A percentile compares a stretch with the other conserved stretches of the same genome.
Evolutionary conservation across 2,888 invertebrate species (phyloP).

Genomic region (Nasonovia ribisnigri): DNA sequence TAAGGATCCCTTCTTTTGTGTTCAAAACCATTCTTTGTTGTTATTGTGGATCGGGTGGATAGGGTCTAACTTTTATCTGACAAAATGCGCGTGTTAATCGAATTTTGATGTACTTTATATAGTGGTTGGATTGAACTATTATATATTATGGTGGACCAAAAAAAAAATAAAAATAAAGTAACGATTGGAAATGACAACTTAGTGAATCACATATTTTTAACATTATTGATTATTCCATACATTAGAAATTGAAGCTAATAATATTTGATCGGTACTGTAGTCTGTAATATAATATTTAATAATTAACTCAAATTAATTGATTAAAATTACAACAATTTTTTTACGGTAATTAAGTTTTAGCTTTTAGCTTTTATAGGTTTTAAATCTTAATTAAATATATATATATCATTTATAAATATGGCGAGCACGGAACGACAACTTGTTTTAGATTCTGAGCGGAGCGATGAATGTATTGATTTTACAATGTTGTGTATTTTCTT

Average conservation of each 20-base stretch:
- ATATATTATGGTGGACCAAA: neutral
- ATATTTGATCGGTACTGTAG: neutral
- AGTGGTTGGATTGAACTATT: slow-evolving; percentile 20
- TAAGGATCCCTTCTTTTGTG: slow-evolving; percentile 43
- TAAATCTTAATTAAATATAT: neutral
- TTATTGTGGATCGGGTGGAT: slow-evolving; percentile 34
- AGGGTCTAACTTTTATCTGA: slow-evolving; percentile 45
- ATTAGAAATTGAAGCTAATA: neutral
- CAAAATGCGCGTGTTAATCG: slow-evolving; percentile 59
- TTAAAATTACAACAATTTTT: neutral
- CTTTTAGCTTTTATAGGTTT: neutral
- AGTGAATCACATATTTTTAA: neutral
- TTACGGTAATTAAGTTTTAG: neutral
- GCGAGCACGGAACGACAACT: neutral
- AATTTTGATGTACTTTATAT: slow-evolving; percentile 56
- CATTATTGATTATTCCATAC: neutral
- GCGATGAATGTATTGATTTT: too few species aligned
- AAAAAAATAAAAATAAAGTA: neutral
- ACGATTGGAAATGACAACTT: slow-evolving; percentile 26
- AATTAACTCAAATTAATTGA: neutral
- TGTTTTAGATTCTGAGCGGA: too few species aligned
- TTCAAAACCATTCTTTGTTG: slow-evolving; percentile 49
- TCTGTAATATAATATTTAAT: neutral
- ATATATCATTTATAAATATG: neutral
- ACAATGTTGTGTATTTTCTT: too few species aligned